A percentile compares a stretch with the other conserved stretches of the same genome.
These are phyloP conservation scores for Schizopygopsis pylzovi DNA, from an alignment of 2,797 vertebrate genomes.

Conservation along the genomic window DNA sequence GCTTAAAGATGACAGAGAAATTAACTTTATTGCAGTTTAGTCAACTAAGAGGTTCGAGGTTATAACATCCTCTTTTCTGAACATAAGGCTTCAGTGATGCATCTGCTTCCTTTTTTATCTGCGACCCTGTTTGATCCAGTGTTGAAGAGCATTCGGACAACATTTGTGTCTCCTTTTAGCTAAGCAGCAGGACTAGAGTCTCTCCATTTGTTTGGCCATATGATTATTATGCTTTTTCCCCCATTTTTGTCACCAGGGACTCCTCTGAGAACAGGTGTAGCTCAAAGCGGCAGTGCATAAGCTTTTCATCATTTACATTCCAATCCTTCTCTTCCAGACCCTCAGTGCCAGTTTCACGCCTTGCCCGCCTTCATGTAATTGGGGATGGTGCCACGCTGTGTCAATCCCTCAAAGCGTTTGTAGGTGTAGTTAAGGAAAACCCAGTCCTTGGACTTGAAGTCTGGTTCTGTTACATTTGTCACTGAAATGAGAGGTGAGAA, in stretches of 20 bases:
- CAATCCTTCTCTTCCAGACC: neutral
- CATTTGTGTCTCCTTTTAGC: conserved; percentile 68
- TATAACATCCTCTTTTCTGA: neutral
- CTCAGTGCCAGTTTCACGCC: conserved; percentile 75
- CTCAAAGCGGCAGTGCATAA: conserved; percentile 47
- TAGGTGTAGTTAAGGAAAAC: conserved; percentile 99
- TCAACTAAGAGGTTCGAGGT: conserved; percentile 24
- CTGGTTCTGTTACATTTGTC: conserved; percentile 92
- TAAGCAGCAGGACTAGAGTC: conserved; percentile 54
- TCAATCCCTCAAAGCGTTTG: conserved; percentile 97
- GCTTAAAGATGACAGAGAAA: conserved; percentile 28
- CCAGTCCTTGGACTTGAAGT: conserved; percentile 99
- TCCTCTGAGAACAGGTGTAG: conserved; percentile 48
- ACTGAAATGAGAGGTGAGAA: conserved; percentile 69
- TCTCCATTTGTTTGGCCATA: conserved; percentile 35
- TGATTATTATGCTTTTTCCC: conserved; percentile 12
- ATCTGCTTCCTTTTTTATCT: conserved; percentile 55
- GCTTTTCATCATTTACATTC: conserved; percentile 41
- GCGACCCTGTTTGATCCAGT: conserved; percentile 53
- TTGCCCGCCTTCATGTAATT: conserved; percentile 96
- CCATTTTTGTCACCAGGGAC: neutral
- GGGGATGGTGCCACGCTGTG: conserved; percentile 95
- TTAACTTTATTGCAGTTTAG: conserved; percentile 44
- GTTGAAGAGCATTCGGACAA: conserved; percentile 73
- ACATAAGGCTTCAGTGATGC: conserved; percentile 50